phyloP scores from a whole-genome alignment of 1,140 invertebrate genomes.

The Megalonaias nervosa region DNA sequence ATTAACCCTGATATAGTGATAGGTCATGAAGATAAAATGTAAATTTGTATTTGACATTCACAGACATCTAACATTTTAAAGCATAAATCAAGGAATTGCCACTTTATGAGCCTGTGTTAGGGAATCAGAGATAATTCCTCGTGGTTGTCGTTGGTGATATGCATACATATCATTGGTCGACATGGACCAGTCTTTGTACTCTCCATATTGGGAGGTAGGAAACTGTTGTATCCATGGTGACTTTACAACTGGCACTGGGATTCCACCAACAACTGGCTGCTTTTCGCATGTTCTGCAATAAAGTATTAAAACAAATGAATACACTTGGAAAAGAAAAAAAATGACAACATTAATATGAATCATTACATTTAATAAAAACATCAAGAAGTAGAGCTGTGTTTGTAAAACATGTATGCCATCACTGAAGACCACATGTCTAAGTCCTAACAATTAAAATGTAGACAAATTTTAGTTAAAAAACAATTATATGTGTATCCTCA shows the following conservation, averaged over 20 bases:
- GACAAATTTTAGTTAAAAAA: no score
- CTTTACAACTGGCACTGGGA: constrained; percentile 68
- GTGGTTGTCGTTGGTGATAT: constrained; percentile 46
- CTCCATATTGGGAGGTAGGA: constrained; percentile 41
- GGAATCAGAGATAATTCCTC: constrained; percentile 37
- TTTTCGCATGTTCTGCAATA: constrained; percentile 60
- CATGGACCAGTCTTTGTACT: constrained; percentile 49
- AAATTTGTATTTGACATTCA: no score
- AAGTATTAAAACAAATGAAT: not conserved
- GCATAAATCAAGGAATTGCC: constrained; percentile 36
- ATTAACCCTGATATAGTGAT: no score
- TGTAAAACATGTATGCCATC: no score
- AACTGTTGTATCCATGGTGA: constrained; percentile 57
- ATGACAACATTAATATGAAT: not conserved
- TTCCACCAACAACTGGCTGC: constrained; percentile 56
- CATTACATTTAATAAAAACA: no score
- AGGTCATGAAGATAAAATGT: no score
- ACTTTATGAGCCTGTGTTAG: constrained; percentile 48
- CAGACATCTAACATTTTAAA: no score
- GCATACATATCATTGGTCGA: constrained; percentile 47
- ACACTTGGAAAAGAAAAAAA: not conserved
- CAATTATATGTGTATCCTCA: no score
- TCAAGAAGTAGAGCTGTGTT: no score
- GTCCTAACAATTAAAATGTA: no score
- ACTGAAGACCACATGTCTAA: no score